These are phyloP conservation scores for Chelidonichthys spinosus DNA, from an alignment of 2,797 vertebrate species.

Conservation along the genomic window DNA sequence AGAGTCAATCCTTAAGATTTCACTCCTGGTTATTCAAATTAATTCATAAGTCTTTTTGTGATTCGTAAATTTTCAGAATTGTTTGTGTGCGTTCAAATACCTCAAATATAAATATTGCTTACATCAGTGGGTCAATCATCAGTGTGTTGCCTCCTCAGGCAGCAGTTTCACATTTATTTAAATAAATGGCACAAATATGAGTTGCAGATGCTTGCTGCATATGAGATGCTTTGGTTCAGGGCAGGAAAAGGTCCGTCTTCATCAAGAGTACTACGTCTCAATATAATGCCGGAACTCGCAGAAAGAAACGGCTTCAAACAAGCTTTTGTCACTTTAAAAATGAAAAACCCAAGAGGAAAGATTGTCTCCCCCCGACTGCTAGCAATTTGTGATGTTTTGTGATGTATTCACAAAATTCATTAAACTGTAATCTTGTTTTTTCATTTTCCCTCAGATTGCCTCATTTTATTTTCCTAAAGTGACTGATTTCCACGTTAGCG, in stretches of 20 bases:
- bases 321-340: constrained; percentile 46
- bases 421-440: constrained; percentile 32
- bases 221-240: constrained; percentile 7
- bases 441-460: constrained; percentile 38
- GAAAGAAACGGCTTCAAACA: constrained; percentile 45
- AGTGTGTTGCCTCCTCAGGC: not conserved
- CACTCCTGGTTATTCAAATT: too few species aligned
- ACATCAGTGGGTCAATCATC: not conserved
- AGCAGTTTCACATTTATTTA: not conserved
- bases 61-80: not conserved
- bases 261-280: not conserved
- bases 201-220: constrained; percentile 1
- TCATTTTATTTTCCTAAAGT: constrained; percentile 50
- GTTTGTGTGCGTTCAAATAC: not conserved
- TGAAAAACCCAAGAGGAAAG: constrained; percentile 41
- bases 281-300: constrained; percentile 15
- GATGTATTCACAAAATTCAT: constrained; percentile 24
- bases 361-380: constrained; percentile 29
- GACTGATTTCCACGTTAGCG: constrained; percentile 16
- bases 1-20: too few species aligned
- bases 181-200: not conserved
- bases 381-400: constrained; percentile 40
- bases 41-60: too few species aligned
- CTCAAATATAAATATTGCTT: too few species aligned
- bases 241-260: not conserved